Conservation (phyloP, 2,113 vertebrate genomes). For the Gila orcuttii region DNA sequence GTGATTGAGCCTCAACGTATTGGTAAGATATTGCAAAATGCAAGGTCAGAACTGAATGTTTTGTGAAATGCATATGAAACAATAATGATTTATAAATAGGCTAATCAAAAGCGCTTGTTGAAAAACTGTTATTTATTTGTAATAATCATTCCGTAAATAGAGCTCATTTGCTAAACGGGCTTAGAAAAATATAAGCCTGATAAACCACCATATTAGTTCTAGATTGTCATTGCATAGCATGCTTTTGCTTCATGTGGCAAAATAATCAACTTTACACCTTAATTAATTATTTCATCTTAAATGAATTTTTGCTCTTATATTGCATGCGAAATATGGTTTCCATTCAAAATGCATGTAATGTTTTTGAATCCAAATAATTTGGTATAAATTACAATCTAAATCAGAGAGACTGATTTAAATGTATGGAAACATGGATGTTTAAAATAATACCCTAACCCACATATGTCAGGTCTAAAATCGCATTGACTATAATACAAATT, state of each 20-base stretch:
- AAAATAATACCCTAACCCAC: slow-evolving; percentile 81
- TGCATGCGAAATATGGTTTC: neutral
- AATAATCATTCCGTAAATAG: neutral
- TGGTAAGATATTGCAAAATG: neutral
- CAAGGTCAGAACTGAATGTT: neutral
- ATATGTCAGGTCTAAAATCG: slow-evolving; percentile 82
- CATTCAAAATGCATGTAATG: neutral
- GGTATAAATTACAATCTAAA: slow-evolving; percentile 46
- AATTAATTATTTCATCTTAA: neutral
- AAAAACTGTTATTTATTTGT: neutral
- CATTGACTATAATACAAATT: slow-evolving; percentile 85
- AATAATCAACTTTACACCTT: neutral
- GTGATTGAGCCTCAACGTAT: neutral
- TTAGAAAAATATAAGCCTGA: neutral
- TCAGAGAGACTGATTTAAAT: slow-evolving; percentile 60
- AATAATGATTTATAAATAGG: neutral
- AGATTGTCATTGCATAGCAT: neutral
- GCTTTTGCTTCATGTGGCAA: neutral
- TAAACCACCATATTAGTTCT: neutral
- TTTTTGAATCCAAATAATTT: neutral
- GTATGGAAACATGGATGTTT: slow-evolving; percentile 67
- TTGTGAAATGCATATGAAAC: neutral
- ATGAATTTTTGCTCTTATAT: neutral
- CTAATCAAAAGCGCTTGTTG: neutral
- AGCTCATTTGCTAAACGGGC: neutral